phyloP scores from a whole-genome alignment of 2,113 vertebrate species.

The Ophthalmolycus amberensis region DNA sequence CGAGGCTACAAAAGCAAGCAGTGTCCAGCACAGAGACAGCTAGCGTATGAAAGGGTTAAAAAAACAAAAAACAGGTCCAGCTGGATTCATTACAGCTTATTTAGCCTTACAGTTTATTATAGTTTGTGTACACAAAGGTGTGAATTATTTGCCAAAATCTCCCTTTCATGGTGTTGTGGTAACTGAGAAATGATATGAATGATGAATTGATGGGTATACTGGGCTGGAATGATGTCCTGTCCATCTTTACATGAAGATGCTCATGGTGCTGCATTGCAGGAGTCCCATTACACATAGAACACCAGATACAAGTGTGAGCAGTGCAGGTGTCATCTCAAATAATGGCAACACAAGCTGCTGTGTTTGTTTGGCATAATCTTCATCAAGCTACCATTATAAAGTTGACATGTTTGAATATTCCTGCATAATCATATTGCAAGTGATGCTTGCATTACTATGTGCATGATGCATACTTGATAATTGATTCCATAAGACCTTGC shows the following conservation, averaged over 20 bases:
- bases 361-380: neutral
- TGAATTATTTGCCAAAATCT: neutral
- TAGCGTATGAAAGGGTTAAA: neutral
- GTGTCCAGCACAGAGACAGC: neutral
- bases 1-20: conserved; percentile 13
- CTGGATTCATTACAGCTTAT: neutral
- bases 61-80: neutral
- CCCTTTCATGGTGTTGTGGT: neutral
- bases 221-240: neutral
- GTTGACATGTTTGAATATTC: neutral
- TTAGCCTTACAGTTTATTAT: neutral
- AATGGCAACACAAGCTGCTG: neutral
- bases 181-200: neutral
- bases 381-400: neutral
- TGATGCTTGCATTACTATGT: neutral
- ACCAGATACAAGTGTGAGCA: neutral
- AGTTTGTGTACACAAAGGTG: neutral
- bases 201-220: neutral
- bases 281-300: neutral
- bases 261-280: neutral
- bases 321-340: neutral
- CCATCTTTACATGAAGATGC: neutral
- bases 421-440: neutral
- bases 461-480: neutral
- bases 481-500: neutral